Percentiles rank a stretch among this genome's conserved stretches.
Evolutionary conservation across 2,888 invertebrate species (phyloP).

Genomic region (Griposia aprilina): DNA sequence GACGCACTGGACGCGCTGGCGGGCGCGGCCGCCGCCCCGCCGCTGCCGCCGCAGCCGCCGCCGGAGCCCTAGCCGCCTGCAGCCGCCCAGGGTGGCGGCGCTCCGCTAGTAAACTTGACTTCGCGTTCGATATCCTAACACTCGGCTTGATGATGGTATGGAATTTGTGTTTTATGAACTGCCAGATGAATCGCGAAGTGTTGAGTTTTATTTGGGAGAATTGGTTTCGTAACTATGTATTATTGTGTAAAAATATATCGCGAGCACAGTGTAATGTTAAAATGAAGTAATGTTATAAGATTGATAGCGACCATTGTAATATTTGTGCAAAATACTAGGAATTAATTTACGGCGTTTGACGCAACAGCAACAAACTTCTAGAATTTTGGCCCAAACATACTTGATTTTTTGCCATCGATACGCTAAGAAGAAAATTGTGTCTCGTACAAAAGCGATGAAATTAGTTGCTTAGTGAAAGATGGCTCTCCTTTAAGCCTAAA

Average conservation of each 20-base stretch:
- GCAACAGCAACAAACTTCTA: not conserved
- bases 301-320: not conserved
- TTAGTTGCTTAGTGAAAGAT: not conserved
- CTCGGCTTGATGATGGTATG: slow-evolving; percentile 4
- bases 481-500: not conserved
- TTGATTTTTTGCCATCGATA: not conserved
- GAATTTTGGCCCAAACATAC: not conserved
- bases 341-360: not conserved
- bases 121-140: not conserved
- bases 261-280: not conserved
- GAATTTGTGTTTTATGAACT: slow-evolving; percentile 38
- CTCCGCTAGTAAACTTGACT: not conserved
- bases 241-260: not conserved
- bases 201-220: slow-evolving; percentile 8
- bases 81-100: slow-evolving; percentile 6
- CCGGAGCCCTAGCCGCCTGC: slow-evolving; percentile 60
- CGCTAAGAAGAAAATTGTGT: not conserved
- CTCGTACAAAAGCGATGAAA: not conserved
- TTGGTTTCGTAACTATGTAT: slow-evolving; percentile 15
- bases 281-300: not conserved
- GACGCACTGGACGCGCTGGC: slow-evolving; percentile 68
- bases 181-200: slow-evolving; percentile 20
- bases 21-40: slow-evolving; percentile 55
- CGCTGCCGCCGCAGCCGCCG: slow-evolving; percentile 51
- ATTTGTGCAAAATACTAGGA: not conserved